phyloP scores from a whole-genome alignment of 2,113 vertebrate genomes.

The Zingel zingel region DNA sequence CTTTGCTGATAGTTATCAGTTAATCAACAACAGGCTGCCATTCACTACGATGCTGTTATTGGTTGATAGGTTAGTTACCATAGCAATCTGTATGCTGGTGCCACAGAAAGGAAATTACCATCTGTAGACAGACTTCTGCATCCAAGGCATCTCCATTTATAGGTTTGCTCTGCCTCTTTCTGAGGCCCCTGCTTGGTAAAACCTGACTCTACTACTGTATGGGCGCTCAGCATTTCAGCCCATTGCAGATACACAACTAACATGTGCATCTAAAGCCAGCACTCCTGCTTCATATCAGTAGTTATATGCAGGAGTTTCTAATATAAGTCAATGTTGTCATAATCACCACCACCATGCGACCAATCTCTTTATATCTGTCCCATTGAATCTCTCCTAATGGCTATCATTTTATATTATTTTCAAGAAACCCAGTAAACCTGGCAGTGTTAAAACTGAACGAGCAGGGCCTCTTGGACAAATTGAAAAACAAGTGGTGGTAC shows the following conservation, averaged over 20 bases:
- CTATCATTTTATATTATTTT: slow-evolving; percentile 88
- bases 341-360: slow-evolving; percentile 74
- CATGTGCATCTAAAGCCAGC: slow-evolving; percentile 61
- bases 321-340: slow-evolving; percentile 69
- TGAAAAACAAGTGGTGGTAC: slow-evolving; percentile 99
- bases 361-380: slow-evolving; percentile 72
- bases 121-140: slow-evolving; percentile 53
- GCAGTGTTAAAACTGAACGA: slow-evolving; percentile 99
- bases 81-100: slow-evolving; percentile 55
- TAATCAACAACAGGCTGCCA: slow-evolving; percentile 26
- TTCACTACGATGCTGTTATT: slow-evolving; percentile 30
- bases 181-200: slow-evolving; percentile 80
- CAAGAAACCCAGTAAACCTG: slow-evolving; percentile 99
- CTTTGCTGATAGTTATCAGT: slow-evolving; percentile 36
- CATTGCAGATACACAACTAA: slow-evolving; percentile 62
- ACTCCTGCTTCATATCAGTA: slow-evolving; percentile 74
- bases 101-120: slow-evolving; percentile 67
- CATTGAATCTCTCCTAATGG: slow-evolving; percentile 86
- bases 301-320: slow-evolving; percentile 56
- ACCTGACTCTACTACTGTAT: slow-evolving; percentile 66
- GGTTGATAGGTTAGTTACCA: slow-evolving; percentile 56
- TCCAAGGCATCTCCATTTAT: slow-evolving; percentile 64
- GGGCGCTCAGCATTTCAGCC: slow-evolving; percentile 70
- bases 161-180: slow-evolving; percentile 70
- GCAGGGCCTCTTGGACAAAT: slow-evolving; percentile 99